These are phyloP conservation scores for Epizoanthus scotinus DNA, from an alignment of 92 coral and sea anemone genomes.

Conservation along the genomic window DNA sequence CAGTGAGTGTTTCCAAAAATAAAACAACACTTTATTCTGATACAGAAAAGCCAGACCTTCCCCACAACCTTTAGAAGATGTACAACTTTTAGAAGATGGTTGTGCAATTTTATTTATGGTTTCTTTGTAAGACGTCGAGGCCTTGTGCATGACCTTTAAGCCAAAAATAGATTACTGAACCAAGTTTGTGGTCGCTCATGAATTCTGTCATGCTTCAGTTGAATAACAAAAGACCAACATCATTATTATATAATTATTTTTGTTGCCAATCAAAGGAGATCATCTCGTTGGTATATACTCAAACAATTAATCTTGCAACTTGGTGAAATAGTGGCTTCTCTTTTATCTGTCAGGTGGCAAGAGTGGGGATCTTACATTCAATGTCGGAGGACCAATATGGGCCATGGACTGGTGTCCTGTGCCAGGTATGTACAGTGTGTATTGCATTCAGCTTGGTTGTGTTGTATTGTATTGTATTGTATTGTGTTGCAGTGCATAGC, in stretches of 20 bases:
- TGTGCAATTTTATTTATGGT: too few relatives aligned
- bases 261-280: not conserved
- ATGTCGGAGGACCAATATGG: constrained; percentile 97
- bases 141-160: not conserved
- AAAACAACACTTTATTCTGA: not conserved
- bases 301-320: too few relatives aligned
- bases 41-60: too few relatives aligned
- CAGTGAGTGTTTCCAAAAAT: constrained; percentile 52
- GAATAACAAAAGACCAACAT: not conserved
- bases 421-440: constrained; percentile 66
- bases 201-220: not conserved
- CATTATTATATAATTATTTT: not conserved
- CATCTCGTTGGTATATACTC: too few relatives aligned
- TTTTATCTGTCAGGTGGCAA: constrained; percentile 55
- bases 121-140: too few relatives aligned
- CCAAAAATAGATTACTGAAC: not conserved
- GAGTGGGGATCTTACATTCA: constrained; percentile 78
- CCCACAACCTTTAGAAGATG: too few relatives aligned
- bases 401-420: constrained; percentile 94
- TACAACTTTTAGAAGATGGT: too few relatives aligned
- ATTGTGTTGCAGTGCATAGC: too few relatives aligned
- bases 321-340: too few relatives aligned
- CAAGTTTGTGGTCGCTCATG: not conserved
- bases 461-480: too few relatives aligned
- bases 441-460: too few relatives aligned